A percentile compares a stretch with the other conserved stretches of the same genome.
Conservation (phyloP, 2,888 invertebrate genomes). For the Merodon equestris region DNA sequence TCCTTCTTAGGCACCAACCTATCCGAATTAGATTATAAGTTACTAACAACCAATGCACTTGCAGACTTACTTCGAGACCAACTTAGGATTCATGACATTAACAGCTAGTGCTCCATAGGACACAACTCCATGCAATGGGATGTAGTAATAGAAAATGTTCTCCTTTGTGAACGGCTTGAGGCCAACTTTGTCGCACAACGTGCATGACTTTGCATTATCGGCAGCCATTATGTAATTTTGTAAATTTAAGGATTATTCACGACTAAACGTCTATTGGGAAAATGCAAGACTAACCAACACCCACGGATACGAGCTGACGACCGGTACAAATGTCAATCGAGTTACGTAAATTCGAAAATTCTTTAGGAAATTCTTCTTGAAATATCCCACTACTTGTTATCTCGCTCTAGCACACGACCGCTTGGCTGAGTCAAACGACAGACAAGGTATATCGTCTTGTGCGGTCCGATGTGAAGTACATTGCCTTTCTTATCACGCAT, state of each 20-base stretch:
- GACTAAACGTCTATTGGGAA: conserved; percentile 40
- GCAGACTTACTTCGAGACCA: conserved; percentile 84
- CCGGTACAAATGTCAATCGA: conserved; percentile 59
- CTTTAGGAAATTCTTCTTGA: conserved; percentile 23
- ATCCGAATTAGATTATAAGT: background rate
- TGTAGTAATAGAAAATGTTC: conserved; percentile 87
- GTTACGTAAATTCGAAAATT: conserved; percentile 60
- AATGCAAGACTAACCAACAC: conserved; percentile 32
- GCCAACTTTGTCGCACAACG: conserved; percentile 76
- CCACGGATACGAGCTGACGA: conserved; percentile 33
- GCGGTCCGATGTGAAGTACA: background rate
- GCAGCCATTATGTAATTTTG: conserved; percentile 71
- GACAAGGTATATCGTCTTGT: conserved; percentile 6
- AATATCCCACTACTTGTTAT: background rate
- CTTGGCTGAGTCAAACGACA: no score
- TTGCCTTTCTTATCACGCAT: conserved; percentile 30
- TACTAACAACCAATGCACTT: background rate
- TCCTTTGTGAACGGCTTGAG: conserved; percentile 85
- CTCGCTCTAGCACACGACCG: background rate
- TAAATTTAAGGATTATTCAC: conserved; percentile 4
- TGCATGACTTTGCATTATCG: conserved; percentile 72
- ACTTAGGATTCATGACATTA: conserved; percentile 90
- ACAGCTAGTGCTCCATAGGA: conserved; percentile 89
- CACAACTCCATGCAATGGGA: conserved; percentile 85
- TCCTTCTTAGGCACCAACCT: conserved; percentile 87